A percentile compares a stretch with the other conserved stretches of the same genome.
Evolutionary conservation across 2,888 invertebrate species (phyloP).

Genomic region (Xanthorhoe spadicearia): DNA sequence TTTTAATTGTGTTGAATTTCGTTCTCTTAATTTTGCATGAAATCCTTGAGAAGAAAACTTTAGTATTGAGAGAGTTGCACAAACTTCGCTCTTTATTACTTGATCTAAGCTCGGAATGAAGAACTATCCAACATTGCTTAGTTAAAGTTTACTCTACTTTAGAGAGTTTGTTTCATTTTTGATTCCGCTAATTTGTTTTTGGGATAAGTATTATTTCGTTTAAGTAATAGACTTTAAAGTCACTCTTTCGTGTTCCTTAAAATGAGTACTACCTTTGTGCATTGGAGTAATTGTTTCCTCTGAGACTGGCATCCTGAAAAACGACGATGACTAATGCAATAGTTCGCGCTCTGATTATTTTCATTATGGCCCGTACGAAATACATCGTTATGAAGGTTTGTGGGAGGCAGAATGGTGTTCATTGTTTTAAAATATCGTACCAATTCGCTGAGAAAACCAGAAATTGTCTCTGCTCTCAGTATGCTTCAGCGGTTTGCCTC

Average conservation of each 20-base stretch:
- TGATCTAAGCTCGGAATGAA: background rate
- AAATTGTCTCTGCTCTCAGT: background rate
- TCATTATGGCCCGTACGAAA: conserved; percentile 38
- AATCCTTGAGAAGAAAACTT: conserved; percentile 3
- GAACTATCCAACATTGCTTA: background rate
- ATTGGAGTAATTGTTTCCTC: conserved; percentile 18
- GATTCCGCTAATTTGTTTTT: background rate
- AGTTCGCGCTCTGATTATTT: conserved; percentile 44
- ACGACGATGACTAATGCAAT: conserved; percentile 44
- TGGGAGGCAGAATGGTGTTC: conserved; percentile 15
- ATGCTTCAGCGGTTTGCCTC: background rate
- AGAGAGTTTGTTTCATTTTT: background rate
- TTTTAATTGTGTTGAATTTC: conserved; percentile 6
- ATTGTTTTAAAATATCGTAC: conserved; percentile 8
- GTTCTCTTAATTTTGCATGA: background rate
- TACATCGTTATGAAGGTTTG: conserved; percentile 28
- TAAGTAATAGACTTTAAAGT: background rate
- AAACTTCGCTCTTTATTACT: background rate
- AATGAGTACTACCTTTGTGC: background rate
- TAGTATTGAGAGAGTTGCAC: background rate
- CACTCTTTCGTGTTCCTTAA: background rate
- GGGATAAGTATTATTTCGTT: background rate
- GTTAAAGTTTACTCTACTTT: background rate
- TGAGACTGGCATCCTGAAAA: conserved; percentile 42
- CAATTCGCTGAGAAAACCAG: background rate